phyloP scores from a whole-genome alignment of 1,140 invertebrate species.

The Drosophila ananassae region DNA sequence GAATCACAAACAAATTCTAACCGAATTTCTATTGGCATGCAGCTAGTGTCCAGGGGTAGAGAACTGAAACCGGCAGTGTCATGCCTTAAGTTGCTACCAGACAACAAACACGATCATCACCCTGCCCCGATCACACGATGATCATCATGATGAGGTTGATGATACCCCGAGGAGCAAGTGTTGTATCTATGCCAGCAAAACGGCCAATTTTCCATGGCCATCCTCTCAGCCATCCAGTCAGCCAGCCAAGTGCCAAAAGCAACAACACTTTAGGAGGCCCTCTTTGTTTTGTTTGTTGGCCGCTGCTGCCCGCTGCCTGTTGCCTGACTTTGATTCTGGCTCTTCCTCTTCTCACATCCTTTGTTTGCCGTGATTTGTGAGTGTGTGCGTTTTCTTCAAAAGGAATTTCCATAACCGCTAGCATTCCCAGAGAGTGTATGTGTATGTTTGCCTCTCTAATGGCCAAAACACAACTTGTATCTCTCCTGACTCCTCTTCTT shows the following conservation, averaged over 20 bases:
- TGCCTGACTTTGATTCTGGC: conserved; percentile 12
- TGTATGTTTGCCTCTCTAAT: conserved; percentile 57
- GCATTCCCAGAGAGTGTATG: conserved; percentile 61
- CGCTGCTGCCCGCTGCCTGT: conserved; percentile 7
- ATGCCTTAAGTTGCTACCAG: conserved; percentile 52
- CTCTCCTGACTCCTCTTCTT: conserved; percentile 31
- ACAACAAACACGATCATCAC: conserved; percentile 28
- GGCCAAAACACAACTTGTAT: conserved; percentile 53
- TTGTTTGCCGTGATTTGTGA: conserved; percentile 19
- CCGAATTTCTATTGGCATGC: conserved; percentile 60
- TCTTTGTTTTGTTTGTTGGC: conserved; percentile 51
- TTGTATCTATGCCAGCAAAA: conserved; percentile 58
- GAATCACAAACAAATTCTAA: conserved; percentile 27
- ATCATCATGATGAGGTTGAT: conserved; percentile 48
- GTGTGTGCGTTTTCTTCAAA: conserved; percentile 52
- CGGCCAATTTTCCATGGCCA: conserved; percentile 65
- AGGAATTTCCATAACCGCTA: conserved; percentile 82
- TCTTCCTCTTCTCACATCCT: conserved; percentile 47
- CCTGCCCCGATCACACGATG: conserved; percentile 4
- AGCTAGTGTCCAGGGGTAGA: conserved; percentile 15
- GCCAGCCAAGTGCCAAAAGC: conserved; percentile 54
- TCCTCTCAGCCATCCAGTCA: not conserved
- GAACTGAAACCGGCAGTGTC: conserved; percentile 47
- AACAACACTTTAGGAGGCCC: conserved; percentile 49
- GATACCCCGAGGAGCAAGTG: conserved; percentile 60